Evolutionary conservation across 2,113 vertebrate genomes (phyloP), one percentile per base, ranked within the genome.

Genomic region (Strix aluco): DNA sequence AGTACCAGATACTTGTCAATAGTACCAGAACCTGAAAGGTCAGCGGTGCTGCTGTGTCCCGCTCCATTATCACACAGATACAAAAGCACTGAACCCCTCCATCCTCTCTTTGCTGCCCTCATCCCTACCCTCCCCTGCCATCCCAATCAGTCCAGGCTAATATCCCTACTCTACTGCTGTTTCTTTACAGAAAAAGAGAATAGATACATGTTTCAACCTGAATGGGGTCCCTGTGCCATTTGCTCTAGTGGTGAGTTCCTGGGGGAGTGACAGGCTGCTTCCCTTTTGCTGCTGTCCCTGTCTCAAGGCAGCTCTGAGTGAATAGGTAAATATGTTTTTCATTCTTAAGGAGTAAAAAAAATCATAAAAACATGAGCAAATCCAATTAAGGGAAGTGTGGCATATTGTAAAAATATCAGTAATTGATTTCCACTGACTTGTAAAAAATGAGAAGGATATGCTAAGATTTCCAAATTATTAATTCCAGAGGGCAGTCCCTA

Each of bases 161-260:
- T n/a, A 22, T 11, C 32, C 30, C n/a, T 32, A 2, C 4, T 29
- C 22, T 12, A 0, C 12, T 20, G 40, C 46, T 0, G 0, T 13
- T 47, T n/a, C n/a, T 32, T 19, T 27, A 29, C 46, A 30, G 49
- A 11, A 54, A 26, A 51, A n/a, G 19, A 0, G 2, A 32, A 19
- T 13, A 58, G 59, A 4, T 2, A 8, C 1, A 1, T 14, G 15
- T 55, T 58, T 30, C 17, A 26, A 1, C 1, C 4, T 16, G 10
- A 9, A 3, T 15, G 66, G 57, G 7, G 7, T 59, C 47, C 29
- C 34, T 38, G 47, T 27, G 55, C 57, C 15, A 1, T 49, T 86
- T 38, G 22, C 32, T 62, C 14, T 25, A 25, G 6, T 13, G 27
- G 2, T 5, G 46, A 22, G 21, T 3, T 84, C 61, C 72, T 29